Conservation (phyloP, 2,113 vertebrate genomes). For the Aegotheles bennettii region DNA sequence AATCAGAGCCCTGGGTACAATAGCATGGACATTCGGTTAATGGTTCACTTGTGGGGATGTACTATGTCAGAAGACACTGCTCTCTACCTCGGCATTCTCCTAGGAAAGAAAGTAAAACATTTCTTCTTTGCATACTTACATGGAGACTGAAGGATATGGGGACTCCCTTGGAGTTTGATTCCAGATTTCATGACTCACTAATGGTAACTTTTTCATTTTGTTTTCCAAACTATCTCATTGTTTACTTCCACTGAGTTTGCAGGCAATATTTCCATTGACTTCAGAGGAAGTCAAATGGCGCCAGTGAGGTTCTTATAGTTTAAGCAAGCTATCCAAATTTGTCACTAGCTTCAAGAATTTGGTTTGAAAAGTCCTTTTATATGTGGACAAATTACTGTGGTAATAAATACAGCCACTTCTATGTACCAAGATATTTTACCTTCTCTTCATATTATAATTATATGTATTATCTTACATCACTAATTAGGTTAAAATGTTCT, state of each 20-base stretch:
- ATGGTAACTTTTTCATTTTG: background rate
- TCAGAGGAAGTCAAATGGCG: conserved; percentile 21
- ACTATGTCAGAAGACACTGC: background rate
- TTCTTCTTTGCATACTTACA: background rate
- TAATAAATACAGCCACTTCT: background rate
- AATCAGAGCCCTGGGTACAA: background rate
- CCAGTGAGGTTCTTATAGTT: conserved; percentile 7
- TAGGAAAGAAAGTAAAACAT: background rate
- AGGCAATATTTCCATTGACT: conserved; percentile 26
- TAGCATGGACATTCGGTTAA: background rate
- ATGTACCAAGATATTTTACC: background rate
- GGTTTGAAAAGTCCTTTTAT: background rate
- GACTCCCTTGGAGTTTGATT: background rate
- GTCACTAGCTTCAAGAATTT: background rate
- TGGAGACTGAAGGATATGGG: fast-evolving
- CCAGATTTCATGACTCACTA: conserved; percentile 19
- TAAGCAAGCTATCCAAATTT: background rate
- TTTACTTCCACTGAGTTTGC: conserved; percentile 5
- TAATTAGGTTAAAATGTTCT: conserved; percentile 26
- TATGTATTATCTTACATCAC: background rate
- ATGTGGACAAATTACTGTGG: background rate
- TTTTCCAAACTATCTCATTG: conserved; percentile 11
- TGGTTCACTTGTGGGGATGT: background rate
- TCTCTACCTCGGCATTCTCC: background rate
- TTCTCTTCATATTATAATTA: conserved; percentile 7